Evolutionary conservation across 2,113 vertebrate genomes (phyloP).

Genomic region (Oryctolagus cuniculus): DNA sequence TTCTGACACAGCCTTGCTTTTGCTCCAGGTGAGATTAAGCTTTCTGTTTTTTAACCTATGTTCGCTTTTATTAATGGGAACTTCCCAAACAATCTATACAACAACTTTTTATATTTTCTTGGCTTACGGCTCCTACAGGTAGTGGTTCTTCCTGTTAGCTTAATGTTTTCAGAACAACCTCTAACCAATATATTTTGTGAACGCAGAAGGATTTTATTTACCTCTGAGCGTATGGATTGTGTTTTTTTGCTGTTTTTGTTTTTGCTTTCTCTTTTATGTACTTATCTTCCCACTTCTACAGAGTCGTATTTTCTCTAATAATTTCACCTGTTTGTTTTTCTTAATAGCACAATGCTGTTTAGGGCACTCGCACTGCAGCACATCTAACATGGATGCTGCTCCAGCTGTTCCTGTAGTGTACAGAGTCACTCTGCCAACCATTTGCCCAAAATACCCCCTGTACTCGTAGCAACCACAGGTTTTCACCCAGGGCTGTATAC

Average conservation of each 20-base stretch:
- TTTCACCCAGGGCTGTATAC: not conserved
- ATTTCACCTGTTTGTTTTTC: constrained; percentile 58
- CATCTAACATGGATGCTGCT: not conserved
- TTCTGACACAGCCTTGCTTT: constrained; percentile 70
- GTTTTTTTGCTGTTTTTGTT: not conserved
- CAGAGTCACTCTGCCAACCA: not conserved
- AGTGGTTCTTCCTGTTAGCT: constrained; percentile 68
- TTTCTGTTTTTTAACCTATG: constrained; percentile 71
- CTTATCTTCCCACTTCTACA: constrained; percentile 58
- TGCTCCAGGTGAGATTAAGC: constrained; percentile 77
- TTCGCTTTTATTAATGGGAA: constrained; percentile 81
- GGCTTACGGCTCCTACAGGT: constrained; percentile 67
- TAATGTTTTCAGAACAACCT: constrained; percentile 80
- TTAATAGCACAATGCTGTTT: constrained; percentile 22
- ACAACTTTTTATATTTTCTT: constrained; percentile 75
- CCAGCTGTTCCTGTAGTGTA: not conserved
- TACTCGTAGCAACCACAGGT: not conserved
- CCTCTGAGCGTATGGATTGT: constrained; percentile 69
- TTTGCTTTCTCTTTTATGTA: constrained; percentile 62
- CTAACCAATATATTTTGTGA: constrained; percentile 75
- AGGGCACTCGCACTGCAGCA: too few species aligned
- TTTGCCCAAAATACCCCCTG: not conserved
- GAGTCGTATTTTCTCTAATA: constrained; percentile 71
- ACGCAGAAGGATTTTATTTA: constrained; percentile 72
- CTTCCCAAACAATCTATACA: constrained; percentile 62